Evolutionary conservation across 1,140 invertebrate genomes (phyloP).

Genomic region (Hesperophylax magnus): DNA sequence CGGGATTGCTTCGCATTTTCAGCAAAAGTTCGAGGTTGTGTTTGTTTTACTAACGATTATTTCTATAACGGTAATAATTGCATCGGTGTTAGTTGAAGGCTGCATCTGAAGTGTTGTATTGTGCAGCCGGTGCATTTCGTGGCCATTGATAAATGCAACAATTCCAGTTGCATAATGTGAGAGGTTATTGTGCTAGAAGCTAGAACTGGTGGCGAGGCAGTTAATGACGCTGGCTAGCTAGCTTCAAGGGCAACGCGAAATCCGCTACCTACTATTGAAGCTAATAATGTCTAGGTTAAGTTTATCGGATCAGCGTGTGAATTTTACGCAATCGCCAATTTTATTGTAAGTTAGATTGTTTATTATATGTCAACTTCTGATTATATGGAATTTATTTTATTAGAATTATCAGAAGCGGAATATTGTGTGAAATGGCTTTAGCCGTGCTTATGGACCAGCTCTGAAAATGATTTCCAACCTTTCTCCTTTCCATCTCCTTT

Average conservation of each 20-base stretch:
- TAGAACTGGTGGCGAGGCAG: too few relatives aligned
- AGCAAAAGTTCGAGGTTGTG: neutral
- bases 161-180: conserved; percentile 6
- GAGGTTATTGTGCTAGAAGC: conserved; percentile 9
- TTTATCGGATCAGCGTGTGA: too few relatives aligned
- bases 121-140: neutral
- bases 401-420: neutral
- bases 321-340: too few relatives aligned
- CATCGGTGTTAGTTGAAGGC: neutral
- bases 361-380: neutral
- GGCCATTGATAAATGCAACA: conserved; percentile 20
- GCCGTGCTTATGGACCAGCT: too few relatives aligned
- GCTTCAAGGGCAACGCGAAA: neutral
- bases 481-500: too few relatives aligned
- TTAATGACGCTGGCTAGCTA: too few relatives aligned
- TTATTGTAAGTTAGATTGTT: neutral
- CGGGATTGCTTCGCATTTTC: neutral
- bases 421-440: too few relatives aligned
- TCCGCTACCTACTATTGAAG: neutral
- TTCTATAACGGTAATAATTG: neutral
- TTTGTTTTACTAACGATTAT: neutral
- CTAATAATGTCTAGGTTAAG: conserved; percentile 8
- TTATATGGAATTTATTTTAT: neutral
- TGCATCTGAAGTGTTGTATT: neutral
- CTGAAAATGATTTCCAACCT: too few relatives aligned